Conservation (phyloP, 2,888 invertebrate species). For the Epistrophella euchroma region DNA sequence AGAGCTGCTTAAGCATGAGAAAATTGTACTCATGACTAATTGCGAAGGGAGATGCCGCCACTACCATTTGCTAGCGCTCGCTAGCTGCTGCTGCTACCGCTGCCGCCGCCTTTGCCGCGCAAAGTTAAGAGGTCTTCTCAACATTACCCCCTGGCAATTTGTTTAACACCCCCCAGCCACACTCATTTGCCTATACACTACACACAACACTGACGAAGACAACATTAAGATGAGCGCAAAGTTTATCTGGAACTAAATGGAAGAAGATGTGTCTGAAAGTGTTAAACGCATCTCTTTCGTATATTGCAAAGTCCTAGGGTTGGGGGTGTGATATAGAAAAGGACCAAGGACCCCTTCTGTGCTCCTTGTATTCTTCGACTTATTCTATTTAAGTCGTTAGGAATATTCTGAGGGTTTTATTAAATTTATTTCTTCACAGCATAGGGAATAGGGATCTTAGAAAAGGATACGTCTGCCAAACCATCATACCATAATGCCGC, state of each 20-base stretch:
- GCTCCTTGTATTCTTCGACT: slow-evolving; percentile 27
- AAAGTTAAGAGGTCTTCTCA: slow-evolving; percentile 58
- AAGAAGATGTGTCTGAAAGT: slow-evolving; percentile 57
- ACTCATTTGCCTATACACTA: slow-evolving; percentile 38
- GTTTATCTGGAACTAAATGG: slow-evolving; percentile 64
- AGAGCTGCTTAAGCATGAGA: slow-evolving; percentile 58
- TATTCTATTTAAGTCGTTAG: slow-evolving; percentile 49
- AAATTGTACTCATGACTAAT: slow-evolving; percentile 67
- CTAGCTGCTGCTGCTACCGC: background rate
- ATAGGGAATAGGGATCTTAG: slow-evolving; percentile 23
- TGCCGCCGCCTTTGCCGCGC: slow-evolving; percentile 14
- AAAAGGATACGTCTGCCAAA: slow-evolving; percentile 43
- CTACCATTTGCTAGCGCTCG: slow-evolving; percentile 1
- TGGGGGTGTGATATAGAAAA: background rate
- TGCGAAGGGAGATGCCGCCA: slow-evolving; percentile 44
- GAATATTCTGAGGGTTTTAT: slow-evolving; percentile 63
- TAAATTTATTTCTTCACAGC: slow-evolving; percentile 59
- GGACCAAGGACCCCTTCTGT: slow-evolving; percentile 25
- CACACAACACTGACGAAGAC: slow-evolving; percentile 50
- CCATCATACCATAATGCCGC: background rate
- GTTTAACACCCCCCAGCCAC: slow-evolving; percentile 32
- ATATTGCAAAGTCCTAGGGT: background rate
- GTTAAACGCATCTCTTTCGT: slow-evolving; percentile 50
- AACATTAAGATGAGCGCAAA: slow-evolving; percentile 63
- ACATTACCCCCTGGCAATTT: slow-evolving; percentile 48